Conservation (phyloP, 2,113 vertebrate species). For the Empidonax traillii region DNA sequence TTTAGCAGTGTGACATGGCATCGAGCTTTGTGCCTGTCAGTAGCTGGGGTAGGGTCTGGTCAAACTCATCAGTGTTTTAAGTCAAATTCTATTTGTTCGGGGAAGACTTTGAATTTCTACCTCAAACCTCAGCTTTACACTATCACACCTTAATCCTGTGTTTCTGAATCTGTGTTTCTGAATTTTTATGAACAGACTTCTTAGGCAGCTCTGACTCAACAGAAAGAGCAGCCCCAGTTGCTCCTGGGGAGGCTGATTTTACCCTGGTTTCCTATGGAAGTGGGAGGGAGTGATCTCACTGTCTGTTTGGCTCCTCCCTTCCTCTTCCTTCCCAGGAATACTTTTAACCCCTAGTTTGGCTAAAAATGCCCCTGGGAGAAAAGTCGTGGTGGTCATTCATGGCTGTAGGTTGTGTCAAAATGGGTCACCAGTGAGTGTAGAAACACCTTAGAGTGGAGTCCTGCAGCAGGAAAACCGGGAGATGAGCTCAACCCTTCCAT, state of each 20-base stretch:
- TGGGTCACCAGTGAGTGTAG: neutral
- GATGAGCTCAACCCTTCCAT: neutral
- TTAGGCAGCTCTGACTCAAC: neutral
- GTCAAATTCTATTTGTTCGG: neutral
- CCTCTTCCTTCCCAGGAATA: conserved; percentile 30
- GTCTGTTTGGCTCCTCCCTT: conserved; percentile 55
- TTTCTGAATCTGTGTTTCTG: neutral
- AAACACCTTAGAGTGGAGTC: neutral
- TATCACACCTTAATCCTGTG: neutral
- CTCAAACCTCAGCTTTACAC: neutral
- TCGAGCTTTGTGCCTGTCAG: neutral
- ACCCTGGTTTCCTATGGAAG: conserved; percentile 26
- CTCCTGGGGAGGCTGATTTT: neutral
- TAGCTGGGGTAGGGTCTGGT: neutral
- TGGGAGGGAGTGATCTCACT: neutral
- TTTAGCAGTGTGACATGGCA: neutral
- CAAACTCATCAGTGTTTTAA: neutral
- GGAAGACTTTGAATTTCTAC: neutral
- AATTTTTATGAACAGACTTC: neutral
- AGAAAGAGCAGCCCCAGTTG: neutral
- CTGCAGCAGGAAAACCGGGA: neutral
- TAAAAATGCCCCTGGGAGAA: neutral
- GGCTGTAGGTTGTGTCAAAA: neutral
- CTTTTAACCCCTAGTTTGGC: conserved; percentile 23
- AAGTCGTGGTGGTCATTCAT: neutral